Percentiles rank a stretch among this genome's conserved stretches.
Evolutionary conservation across 2,113 vertebrate genomes (phyloP).

Genomic region (Mobula birostris): DNA sequence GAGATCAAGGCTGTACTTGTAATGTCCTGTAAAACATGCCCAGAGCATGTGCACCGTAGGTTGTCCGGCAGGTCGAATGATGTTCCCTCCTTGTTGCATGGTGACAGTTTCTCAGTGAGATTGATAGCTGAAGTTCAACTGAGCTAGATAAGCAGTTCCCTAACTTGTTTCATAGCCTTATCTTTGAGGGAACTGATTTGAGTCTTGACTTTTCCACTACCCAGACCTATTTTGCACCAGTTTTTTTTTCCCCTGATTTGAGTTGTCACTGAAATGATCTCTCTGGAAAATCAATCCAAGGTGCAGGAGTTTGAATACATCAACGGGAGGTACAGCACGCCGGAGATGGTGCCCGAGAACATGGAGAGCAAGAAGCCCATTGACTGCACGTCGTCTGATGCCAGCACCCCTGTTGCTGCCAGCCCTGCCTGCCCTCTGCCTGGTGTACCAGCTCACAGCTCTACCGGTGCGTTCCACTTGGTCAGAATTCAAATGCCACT

Average conservation of each 20-base stretch:
- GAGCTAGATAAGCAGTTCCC: not conserved
- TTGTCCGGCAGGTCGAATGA: not conserved
- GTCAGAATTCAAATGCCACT: not conserved
- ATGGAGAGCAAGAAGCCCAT: conserved; percentile 73
- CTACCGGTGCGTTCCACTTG: conserved; percentile 57
- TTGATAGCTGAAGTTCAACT: not conserved
- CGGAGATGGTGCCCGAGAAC: conserved; percentile 77
- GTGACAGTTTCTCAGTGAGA: not conserved
- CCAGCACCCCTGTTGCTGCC: conserved; percentile 78
- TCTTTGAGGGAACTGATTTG: not conserved
- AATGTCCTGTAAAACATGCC: not conserved
- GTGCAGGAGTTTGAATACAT: conserved; percentile 96
- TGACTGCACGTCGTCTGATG: conserved; percentile 77
- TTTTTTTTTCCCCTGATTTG: not conserved
- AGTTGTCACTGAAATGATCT: not conserved
- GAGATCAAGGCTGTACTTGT: not conserved
- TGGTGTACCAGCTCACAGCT: conserved; percentile 48
- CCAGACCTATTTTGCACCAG: not conserved
- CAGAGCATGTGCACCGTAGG: not conserved
- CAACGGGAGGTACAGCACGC: conserved; percentile 92
- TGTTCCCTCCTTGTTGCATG: not conserved
- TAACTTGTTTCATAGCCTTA: not conserved
- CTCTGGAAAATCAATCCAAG: conserved; percentile 49
- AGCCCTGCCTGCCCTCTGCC: conserved; percentile 70
- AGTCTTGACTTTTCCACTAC: not conserved